These are phyloP conservation scores for Willowsia nigromaculata DNA, from an alignment of 2,888 invertebrate species.

Conservation along the genomic window DNA sequence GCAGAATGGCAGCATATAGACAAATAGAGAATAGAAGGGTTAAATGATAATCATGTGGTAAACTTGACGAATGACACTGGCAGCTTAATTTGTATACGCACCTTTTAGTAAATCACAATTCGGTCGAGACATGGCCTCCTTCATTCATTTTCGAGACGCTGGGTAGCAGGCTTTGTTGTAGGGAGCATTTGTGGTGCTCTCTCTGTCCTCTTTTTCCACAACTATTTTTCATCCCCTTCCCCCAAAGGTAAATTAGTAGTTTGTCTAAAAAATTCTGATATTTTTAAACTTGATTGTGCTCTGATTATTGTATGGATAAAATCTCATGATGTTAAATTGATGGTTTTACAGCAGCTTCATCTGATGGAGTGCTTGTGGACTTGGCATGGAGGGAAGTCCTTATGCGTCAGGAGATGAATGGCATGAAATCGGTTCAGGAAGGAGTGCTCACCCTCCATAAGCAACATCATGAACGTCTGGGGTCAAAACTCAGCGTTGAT, in stretches of 20 bases:
- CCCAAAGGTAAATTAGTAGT: conserved; percentile 31
- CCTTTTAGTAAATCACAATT: conserved; percentile 56
- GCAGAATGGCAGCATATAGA: too few relatives aligned
- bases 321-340: neutral
- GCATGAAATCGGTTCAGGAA: conserved; percentile 70
- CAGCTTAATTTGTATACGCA: neutral
- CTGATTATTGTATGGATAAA: neutral
- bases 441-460: conserved; percentile 73
- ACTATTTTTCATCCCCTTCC: conserved; percentile 64
- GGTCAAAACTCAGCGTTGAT: neutral
- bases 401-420: conserved; percentile 74
- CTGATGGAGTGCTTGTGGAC: conserved; percentile 76
- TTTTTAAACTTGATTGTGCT: neutral
- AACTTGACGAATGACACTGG: neutral
- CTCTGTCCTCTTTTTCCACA: conserved; percentile 75
- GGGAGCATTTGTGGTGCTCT: conserved; percentile 77
- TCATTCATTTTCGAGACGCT: conserved; percentile 78
- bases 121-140: conserved; percentile 76
- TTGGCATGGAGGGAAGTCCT: conserved; percentile 77
- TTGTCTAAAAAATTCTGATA: neutral
- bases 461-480: neutral
- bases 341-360: conserved; percentile 41
- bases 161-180: conserved; percentile 78
- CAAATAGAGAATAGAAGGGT: too few relatives aligned
- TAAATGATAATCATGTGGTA: neutral